Evolutionary conservation across 2,113 vertebrate genomes (phyloP).

Genomic region (Pterocles burchelli): DNA sequence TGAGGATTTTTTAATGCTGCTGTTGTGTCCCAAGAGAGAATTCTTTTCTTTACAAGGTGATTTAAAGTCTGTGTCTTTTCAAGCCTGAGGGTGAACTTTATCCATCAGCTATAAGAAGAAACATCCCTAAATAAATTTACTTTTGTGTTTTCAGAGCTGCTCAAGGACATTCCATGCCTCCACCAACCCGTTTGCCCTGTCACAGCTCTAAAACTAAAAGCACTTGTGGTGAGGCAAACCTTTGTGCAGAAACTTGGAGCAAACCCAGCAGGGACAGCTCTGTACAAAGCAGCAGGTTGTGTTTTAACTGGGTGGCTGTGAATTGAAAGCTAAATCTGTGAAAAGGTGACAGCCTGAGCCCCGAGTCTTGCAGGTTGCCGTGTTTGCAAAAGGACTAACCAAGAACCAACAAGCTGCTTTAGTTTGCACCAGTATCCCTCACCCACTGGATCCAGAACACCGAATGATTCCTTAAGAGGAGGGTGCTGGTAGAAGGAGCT

Average conservation of each 20-base stretch:
- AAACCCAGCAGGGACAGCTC: neutral
- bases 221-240: neutral
- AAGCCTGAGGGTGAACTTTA: neutral
- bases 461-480: neutral
- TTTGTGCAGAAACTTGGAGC: neutral
- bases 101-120: neutral
- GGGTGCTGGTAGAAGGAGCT: neutral
- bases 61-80: neutral
- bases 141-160: neutral
- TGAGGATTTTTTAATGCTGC: neutral
- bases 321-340: neutral
- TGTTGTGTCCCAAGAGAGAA: neutral
- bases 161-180: neutral
- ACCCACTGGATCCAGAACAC: neutral
- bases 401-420: neutral
- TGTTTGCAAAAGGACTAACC: neutral
- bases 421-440: neutral
- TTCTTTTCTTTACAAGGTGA: neutral
- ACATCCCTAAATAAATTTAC: neutral
- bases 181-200: neutral
- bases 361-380: accelerated
- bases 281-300: neutral
- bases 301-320: neutral
- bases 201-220: neutral
- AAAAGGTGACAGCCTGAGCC: neutral